Conservation (phyloP, 2,797 vertebrate species). For the Acipenser oxyrinchus region DNA sequence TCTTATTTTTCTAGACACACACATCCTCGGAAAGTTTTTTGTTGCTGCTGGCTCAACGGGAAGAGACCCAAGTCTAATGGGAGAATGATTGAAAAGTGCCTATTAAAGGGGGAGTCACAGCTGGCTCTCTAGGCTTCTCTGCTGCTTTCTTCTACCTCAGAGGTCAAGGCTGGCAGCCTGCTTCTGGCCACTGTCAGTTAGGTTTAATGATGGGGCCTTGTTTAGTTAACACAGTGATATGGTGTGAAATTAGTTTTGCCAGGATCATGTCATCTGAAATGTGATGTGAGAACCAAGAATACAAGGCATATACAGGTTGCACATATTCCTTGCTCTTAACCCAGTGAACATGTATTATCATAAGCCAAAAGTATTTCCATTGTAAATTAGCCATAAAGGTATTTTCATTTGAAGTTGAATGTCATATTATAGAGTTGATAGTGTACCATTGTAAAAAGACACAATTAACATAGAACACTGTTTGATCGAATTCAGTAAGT, state of each 20-base stretch:
- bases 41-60: too few species aligned
- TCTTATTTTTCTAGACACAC: too few species aligned
- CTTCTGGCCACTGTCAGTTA: slow-evolving; percentile 15
- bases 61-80: neutral
- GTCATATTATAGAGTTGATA: neutral
- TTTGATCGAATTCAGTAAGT: too few species aligned
- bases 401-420: neutral
- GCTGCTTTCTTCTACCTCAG: slow-evolving; percentile 1
- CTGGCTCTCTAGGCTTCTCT: neutral
- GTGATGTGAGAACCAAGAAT: neutral
- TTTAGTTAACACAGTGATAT: slow-evolving; percentile 1
- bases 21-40: too few species aligned
- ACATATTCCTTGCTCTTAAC: neutral
- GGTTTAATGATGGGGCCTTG: neutral
- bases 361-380: too few species aligned
- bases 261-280: neutral
- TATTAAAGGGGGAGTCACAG: neutral
- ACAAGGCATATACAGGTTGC: neutral
- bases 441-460: too few species aligned
- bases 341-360: neutral
- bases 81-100: neutral
- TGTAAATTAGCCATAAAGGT: too few species aligned
- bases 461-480: too few species aligned
- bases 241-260: slow-evolving; percentile 11
- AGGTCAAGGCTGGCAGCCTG: neutral